Evolutionary conservation across 2,113 vertebrate genomes (phyloP).

Genomic region (Protobothrops mucrosquamatus): DNA sequence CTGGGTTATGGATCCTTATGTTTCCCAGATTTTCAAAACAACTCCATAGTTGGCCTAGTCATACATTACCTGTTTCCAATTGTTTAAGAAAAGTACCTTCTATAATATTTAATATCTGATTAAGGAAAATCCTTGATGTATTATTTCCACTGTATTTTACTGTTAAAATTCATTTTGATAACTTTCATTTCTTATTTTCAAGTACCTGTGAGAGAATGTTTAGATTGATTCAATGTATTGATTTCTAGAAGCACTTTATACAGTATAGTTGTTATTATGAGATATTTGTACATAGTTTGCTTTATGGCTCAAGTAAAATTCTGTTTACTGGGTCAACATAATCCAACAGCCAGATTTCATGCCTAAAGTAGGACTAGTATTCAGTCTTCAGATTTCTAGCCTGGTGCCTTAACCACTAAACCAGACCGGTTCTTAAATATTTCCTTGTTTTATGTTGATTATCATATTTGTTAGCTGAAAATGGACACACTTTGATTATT

Average conservation of each 20-base stretch:
- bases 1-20: neutral
- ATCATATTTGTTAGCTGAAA: neutral
- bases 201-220: neutral
- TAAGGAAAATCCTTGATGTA: neutral
- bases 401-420: too few relatives aligned
- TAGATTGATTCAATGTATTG: neutral
- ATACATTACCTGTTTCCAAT: neutral
- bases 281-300: neutral
- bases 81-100: neutral
- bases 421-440: neutral
- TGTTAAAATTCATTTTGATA: neutral
- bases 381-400: too few relatives aligned
- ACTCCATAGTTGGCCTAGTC: neutral
- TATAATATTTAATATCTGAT: neutral
- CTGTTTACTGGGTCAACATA: neutral
- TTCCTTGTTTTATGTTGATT: neutral
- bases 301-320: neutral
- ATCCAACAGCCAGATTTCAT: neutral
- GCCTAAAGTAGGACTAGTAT: too few relatives aligned
- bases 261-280: neutral
- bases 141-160: neutral
- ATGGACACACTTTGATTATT: neutral
- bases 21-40: neutral
- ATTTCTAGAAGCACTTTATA: conserved; percentile 4
- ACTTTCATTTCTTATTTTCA: neutral